These are phyloP conservation scores for Pachycephus smyrnensis DNA, from an alignment of 2,888 invertebrate species.

Conservation along the genomic window DNA sequence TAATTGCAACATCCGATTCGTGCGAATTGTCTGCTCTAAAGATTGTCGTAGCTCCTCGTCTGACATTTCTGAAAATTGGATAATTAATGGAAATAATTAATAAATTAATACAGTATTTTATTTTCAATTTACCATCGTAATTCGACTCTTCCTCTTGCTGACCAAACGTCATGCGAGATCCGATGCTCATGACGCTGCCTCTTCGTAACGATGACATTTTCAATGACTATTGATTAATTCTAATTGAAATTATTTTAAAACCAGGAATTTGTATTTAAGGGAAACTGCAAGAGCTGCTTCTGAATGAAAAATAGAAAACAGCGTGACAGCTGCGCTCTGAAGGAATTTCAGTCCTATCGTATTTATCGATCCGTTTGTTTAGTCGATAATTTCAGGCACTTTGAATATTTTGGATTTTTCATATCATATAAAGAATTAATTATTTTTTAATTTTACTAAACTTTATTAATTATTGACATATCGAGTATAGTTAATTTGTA, in stretches of 20 bases:
- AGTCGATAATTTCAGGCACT: conserved; percentile 21
- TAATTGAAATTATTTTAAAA: not conserved
- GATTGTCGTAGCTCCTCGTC: conserved; percentile 43
- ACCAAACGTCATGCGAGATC: conserved; percentile 24
- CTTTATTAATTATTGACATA: not conserved
- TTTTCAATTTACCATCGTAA: conserved; percentile 34
- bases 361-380: conserved; percentile 21
- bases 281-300: not conserved
- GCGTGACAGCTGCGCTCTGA: conserved; percentile 3
- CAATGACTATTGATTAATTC: not conserved
- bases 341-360: conserved; percentile 11
- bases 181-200: conserved; percentile 32
- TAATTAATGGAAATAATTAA: not conserved
- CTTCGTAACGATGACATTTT: conserved; percentile 33
- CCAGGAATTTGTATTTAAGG: not conserved
- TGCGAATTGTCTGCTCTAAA: conserved; percentile 38
- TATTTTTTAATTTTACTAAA: not conserved
- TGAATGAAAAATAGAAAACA: not conserved
- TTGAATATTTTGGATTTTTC: not conserved
- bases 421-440: not conserved
- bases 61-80: conserved; percentile 42
- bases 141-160: conserved; percentile 32
- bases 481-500: not conserved
- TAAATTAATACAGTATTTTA: not conserved
- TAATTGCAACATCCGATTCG: conserved; percentile 57